Percentiles rank a stretch among this genome's conserved stretches.
These are phyloP conservation scores for Eilema caniola DNA, from an alignment of 2,888 invertebrate genomes.

Conservation along the genomic window DNA sequence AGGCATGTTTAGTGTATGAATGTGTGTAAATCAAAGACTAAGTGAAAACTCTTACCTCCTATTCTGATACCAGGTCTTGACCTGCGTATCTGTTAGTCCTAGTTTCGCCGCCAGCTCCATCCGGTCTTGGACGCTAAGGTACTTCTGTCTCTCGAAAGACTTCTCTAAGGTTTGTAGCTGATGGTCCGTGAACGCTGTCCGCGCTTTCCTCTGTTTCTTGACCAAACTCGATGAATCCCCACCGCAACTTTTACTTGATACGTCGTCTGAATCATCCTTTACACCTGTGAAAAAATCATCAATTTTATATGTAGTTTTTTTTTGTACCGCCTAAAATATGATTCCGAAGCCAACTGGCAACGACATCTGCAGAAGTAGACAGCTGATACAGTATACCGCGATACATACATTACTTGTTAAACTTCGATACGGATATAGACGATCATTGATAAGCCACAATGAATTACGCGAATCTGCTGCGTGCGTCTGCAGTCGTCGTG, in stretches of 20 bases:
- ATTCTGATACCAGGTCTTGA: constrained; percentile 99
- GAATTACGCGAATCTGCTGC: too few relatives aligned
- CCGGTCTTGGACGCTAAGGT: constrained; percentile 98
- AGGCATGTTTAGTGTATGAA: too few relatives aligned
- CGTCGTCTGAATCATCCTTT: constrained; percentile 93
- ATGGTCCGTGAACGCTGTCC: constrained; percentile 99
- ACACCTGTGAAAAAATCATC: constrained; percentile 87
- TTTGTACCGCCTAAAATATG: too few relatives aligned
- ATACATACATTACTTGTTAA: too few relatives aligned
- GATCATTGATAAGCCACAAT: too few relatives aligned
- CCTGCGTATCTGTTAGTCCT: constrained; percentile 99
- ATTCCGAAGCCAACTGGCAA: too few relatives aligned
- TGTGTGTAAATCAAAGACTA: too few relatives aligned
- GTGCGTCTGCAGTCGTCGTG: too few relatives aligned
- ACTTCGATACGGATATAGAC: too few relatives aligned
- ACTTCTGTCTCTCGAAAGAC: constrained; percentile 98
- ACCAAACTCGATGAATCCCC: constrained; percentile 86
- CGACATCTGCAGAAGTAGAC: too few relatives aligned
- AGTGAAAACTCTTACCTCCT: constrained; percentile 91
- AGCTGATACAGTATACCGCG: too few relatives aligned
- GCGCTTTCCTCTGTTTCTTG: constrained; percentile 98
- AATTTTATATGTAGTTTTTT: background rate
- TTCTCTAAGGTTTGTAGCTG: constrained; percentile 98
- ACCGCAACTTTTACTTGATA: constrained; percentile 86
- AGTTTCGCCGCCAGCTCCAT: constrained; percentile 99